A percentile compares a stretch with the other conserved stretches of the same genome.
Evolutionary conservation across 2,888 invertebrate species (phyloP).

Genomic region (Sepioteuthis lessoniana): DNA sequence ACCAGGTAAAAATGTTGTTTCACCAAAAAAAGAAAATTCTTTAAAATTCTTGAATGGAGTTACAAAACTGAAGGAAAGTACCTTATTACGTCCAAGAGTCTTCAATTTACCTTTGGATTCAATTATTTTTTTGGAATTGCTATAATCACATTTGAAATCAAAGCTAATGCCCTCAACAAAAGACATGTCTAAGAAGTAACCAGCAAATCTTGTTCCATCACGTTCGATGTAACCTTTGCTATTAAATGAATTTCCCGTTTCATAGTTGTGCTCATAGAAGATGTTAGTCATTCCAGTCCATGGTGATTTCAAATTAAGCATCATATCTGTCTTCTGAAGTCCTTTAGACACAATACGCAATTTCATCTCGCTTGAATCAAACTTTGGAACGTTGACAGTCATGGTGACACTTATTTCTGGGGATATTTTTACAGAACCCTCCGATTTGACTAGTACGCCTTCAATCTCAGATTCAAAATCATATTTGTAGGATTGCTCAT

Average conservation of each 20-base stretch:
- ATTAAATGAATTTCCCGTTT: too few relatives aligned
- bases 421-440: too few relatives aligned
- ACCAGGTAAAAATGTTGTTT: background rate
- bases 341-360: too few relatives aligned
- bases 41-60: background rate
- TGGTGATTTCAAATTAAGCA: too few relatives aligned
- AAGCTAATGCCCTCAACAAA: background rate
- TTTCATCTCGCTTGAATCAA: background rate
- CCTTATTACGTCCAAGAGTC: too few relatives aligned
- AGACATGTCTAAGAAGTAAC: background rate
- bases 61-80: too few relatives aligned
- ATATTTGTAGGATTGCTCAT: too few relatives aligned
- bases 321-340: too few relatives aligned
- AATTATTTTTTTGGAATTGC: background rate
- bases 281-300: too few relatives aligned
- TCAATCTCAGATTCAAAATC: too few relatives aligned
- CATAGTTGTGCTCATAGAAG: background rate
- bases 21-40: background rate
- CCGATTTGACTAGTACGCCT: too few relatives aligned
- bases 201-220: background rate
- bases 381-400: background rate
- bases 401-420: background rate
- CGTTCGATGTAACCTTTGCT: background rate
- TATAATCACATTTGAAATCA: background rate
- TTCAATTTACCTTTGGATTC: too few relatives aligned